phyloP scores from a whole-genome alignment of 1,140 invertebrate genomes.

The Xylocopa sonorina region DNA sequence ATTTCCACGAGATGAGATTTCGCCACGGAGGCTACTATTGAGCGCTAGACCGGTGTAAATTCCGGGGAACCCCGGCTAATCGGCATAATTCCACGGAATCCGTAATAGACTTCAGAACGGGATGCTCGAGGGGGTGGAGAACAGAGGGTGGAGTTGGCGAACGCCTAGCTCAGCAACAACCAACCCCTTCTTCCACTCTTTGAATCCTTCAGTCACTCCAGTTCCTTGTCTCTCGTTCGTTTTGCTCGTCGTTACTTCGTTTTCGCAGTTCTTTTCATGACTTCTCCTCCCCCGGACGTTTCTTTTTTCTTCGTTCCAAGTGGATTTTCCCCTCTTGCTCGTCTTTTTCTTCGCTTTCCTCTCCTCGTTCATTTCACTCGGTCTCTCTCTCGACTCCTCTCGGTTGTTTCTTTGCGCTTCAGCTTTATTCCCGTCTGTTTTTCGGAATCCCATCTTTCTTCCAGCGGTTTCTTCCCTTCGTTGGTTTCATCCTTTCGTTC shows the following conservation, averaged over 20 bases:
- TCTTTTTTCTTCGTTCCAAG: background rate
- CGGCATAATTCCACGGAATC: slow-evolving; percentile 74
- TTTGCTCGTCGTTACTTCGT: background rate
- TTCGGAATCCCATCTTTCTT: too few relatives aligned
- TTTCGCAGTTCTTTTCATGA: slow-evolving; percentile 2
- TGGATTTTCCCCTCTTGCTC: background rate
- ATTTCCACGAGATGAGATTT: slow-evolving; percentile 72
- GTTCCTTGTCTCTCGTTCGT: slow-evolving; percentile 5
- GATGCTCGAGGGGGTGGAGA: too few relatives aligned
- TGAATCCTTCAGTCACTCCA: background rate
- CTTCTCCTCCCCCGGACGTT: too few relatives aligned
- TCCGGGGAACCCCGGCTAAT: slow-evolving; percentile 69
- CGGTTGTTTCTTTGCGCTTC: background rate
- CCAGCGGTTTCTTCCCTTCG: background rate
- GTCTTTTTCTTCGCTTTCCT: background rate
- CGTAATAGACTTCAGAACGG: slow-evolving; percentile 72
- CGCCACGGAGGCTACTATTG: slow-evolving; percentile 65
- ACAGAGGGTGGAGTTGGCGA: slow-evolving; percentile 51
- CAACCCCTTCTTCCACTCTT: background rate
- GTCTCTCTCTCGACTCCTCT: background rate
- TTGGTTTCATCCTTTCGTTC: background rate
- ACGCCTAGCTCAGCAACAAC: slow-evolving; percentile 54
- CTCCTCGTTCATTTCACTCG: background rate
- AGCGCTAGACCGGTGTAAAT: slow-evolving; percentile 71
- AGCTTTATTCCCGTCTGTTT: background rate